A percentile compares a stretch with the other conserved stretches of the same genome.
Conservation (phyloP, 1,140 invertebrate species). For the Drosophila athabasca region DNA sequence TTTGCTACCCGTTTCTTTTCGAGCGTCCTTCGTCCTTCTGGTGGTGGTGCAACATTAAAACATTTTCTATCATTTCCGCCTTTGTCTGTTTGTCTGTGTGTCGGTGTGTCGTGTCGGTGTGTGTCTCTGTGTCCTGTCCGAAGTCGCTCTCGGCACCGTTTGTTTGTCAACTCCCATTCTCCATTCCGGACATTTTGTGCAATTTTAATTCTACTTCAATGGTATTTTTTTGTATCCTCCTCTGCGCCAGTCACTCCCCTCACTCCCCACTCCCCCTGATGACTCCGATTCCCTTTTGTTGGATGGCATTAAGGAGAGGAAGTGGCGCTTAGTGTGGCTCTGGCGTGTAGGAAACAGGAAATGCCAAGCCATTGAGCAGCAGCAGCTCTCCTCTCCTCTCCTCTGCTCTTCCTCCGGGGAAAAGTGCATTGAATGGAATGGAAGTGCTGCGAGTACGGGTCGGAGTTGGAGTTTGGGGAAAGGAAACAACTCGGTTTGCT, state of each 20-base stretch:
- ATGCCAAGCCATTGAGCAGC: slow-evolving; percentile 50
- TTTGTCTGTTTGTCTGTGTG: slow-evolving; percentile 29
- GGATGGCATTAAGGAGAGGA: slow-evolving; percentile 47
- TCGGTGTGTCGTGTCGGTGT: no score
- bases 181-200: slow-evolving; percentile 65
- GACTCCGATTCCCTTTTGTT: slow-evolving; percentile 24
- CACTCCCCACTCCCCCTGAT: background rate
- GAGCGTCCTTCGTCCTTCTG: background rate
- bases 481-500: slow-evolving; percentile 71
- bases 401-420: no score
- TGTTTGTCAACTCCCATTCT: slow-evolving; percentile 51
- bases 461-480: slow-evolving; percentile 1
- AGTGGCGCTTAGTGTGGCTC: slow-evolving; percentile 56
- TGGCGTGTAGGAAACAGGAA: slow-evolving; percentile 75
- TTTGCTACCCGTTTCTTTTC: background rate
- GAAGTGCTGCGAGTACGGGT: slow-evolving; percentile 45
- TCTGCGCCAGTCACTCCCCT: background rate
- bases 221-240: slow-evolving; percentile 34
- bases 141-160: slow-evolving; percentile 25
- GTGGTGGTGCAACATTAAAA: slow-evolving; percentile 66
- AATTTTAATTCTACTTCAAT: slow-evolving; percentile 76
- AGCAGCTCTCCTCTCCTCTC: background rate
- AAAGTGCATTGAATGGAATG: slow-evolving; percentile 63
- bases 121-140: slow-evolving; percentile 31
- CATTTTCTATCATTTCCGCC: slow-evolving; percentile 78